Base-by-base conservation (phyloP, 2,113 vertebrate genomes). In the Haliaeetus leucogaster region DNA sequence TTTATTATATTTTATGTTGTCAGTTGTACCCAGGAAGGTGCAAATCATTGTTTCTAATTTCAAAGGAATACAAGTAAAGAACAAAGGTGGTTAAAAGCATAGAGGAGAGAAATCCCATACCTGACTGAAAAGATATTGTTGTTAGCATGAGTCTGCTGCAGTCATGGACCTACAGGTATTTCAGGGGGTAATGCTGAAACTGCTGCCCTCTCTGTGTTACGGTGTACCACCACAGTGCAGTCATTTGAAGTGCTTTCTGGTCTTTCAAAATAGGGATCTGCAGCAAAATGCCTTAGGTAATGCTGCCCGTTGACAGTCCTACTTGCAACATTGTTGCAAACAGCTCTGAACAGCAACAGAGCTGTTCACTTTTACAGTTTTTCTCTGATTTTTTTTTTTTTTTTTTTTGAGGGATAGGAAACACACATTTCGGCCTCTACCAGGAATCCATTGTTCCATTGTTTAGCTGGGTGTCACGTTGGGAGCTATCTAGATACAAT, bases 191-290 rank as follows among this genome's bases (percentile, higher is more conserved):
- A 11, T 6, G 11, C 1, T 14, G 19, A 29, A 47, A 13, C 36
- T 38, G 13, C 67, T 91, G 67, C 32, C 15, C 38, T 45, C 12
- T 45, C 34, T 56, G 32, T 30, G 22, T 40, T 6, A 11, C 18
- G 20, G 9, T 2, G 6, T 10, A 1, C 29, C n/a, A 30, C 14
- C 3, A 0, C 12, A 18, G 16, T 17, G 52, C 32, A 13, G n/a
- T 12, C 36, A 5, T 55, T 11, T 55, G 74, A 48, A 25, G 8
- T 59, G 16, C 17, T 53, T 53, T n/a, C 34, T 48, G 42, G 8
- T 25, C 27, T 62, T 43, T 36, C 23, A 16, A n/a, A 80, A 71
- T 38, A 63, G 0, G 3, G 13, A 36, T 30, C 47, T 89, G 34
- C 23, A 52, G 36, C 36, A 80, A 58, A 68, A 65, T 50, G 8